phyloP scores from a whole-genome alignment of 1,140 invertebrate species.

The Mercenaria mercenaria region DNA sequence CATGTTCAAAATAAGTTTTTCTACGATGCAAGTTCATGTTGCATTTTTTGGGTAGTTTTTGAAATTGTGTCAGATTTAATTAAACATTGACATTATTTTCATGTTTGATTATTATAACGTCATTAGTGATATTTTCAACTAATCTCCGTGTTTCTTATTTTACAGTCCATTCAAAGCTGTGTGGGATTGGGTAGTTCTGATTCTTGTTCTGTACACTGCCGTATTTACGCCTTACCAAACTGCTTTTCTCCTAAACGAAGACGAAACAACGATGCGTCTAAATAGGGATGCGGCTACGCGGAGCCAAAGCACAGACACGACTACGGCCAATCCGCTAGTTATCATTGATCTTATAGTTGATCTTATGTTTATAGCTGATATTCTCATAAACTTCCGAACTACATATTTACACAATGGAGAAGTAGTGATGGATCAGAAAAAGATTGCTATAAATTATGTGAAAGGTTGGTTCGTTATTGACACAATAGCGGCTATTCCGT shows the following conservation, averaged over 20 bases:
- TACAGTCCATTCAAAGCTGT: constrained; percentile 96
- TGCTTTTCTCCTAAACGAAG: constrained; percentile 97
- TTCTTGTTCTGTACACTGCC: constrained; percentile 99
- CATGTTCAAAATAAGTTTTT: no score
- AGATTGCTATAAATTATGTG: constrained; percentile 86
- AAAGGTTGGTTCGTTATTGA: constrained; percentile 87
- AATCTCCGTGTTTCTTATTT: no score
- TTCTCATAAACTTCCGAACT: constrained; percentile 86
- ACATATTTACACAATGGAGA: constrained; percentile 86
- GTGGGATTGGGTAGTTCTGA: constrained; percentile 99
- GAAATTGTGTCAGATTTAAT: no score
- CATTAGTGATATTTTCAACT: no score
- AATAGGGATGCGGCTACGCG: constrained; percentile 79
- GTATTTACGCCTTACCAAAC: constrained; percentile 99
- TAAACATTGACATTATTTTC: no score
- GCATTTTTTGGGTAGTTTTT: no score
- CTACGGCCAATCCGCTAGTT: constrained; percentile 83
- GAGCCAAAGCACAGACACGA: constrained; percentile 73
- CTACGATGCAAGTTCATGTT: no score
- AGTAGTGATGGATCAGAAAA: constrained; percentile 84
- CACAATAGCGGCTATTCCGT: constrained; percentile 85
- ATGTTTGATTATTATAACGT: no score
- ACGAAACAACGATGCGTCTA: constrained; percentile 82
- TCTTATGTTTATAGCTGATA: constrained; percentile 86
- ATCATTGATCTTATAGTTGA: constrained; percentile 86